Evolutionary conservation across 2,888 invertebrate genomes (phyloP).

Genomic region (Fragum fragum): DNA sequence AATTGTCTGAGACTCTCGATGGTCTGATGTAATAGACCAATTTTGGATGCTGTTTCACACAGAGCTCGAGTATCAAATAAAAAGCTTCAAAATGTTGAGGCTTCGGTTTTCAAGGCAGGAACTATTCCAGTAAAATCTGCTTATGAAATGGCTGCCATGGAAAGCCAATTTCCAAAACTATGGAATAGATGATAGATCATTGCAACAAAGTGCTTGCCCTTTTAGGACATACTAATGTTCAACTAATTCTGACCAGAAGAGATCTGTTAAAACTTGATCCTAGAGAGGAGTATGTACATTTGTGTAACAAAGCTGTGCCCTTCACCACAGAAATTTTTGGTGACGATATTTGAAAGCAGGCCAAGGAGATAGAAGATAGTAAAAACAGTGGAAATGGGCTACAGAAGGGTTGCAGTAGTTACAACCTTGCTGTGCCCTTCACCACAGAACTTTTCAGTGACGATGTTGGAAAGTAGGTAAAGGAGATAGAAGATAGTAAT

Average conservation of each 20-base stretch:
- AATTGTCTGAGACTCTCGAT: conserved; percentile 5
- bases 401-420: background rate
- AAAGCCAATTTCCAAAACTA: conserved; percentile 1
- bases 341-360: conserved; percentile 1
- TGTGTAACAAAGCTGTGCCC: background rate
- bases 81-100: conserved; percentile 3
- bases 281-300: conserved; percentile 4
- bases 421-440: conserved; percentile 6
- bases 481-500: too few relatives aligned
- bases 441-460: background rate
- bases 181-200: background rate
- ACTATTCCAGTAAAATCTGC: background rate
- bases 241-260: background rate
- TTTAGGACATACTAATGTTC: conserved; percentile 2
- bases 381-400: background rate
- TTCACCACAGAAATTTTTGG: background rate
- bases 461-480: conserved; percentile 2
- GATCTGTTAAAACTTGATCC: conserved; percentile 6
- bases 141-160: background rate
- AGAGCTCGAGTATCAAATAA: background rate
- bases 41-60: background rate
- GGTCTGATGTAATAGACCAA: background rate
- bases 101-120: background rate
- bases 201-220: conserved; percentile 13
- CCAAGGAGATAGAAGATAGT: too few relatives aligned